A percentile compares a stretch with the other conserved stretches of the same genome.
These are phyloP conservation scores for Oreonectes daqikongensis DNA, from an alignment of 2,797 vertebrate species.

Conservation along the genomic window DNA sequence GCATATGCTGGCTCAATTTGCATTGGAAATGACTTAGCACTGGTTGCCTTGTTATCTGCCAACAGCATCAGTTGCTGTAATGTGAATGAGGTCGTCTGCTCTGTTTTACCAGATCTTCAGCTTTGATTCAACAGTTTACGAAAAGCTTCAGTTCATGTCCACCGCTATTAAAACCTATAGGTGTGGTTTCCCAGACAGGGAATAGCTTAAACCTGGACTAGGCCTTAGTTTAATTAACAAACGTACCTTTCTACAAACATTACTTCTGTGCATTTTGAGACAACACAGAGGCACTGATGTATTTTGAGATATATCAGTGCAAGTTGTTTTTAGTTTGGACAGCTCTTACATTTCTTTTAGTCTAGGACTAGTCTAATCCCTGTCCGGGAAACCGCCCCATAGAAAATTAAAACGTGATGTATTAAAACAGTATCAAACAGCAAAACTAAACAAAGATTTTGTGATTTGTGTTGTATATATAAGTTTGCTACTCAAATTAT, in stretches of 20 bases:
- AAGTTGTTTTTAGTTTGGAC: too few relatives aligned
- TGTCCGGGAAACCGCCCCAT: too few relatives aligned
- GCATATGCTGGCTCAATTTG: conserved; percentile 44
- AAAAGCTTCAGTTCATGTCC: conserved; percentile 14
- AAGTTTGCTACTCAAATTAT: neutral
- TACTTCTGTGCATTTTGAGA: too few relatives aligned
- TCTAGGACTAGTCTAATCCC: too few relatives aligned
- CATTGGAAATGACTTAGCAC: conserved; percentile 26
- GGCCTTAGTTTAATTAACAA: too few relatives aligned
- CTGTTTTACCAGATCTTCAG: conserved; percentile 19
- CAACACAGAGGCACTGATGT: too few relatives aligned
- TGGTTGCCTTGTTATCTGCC: conserved; percentile 35
- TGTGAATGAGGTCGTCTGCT: conserved; percentile 4
- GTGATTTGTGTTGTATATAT: neutral
- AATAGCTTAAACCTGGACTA: too few relatives aligned
- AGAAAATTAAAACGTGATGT: too few relatives aligned
- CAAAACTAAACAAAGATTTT: neutral
- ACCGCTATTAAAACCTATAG: neutral
- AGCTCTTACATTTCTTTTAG: too few relatives aligned
- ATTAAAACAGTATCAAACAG: neutral
- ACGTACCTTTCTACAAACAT: too few relatives aligned
- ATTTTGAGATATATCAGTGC: too few relatives aligned
- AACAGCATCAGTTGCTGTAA: conserved; percentile 12
- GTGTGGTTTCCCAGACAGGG: too few relatives aligned
- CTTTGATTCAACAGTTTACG: conserved; percentile 29